Evolutionary conservation across 2,888 invertebrate species (phyloP).

Genomic region (Yponomeuta plumbellus): DNA sequence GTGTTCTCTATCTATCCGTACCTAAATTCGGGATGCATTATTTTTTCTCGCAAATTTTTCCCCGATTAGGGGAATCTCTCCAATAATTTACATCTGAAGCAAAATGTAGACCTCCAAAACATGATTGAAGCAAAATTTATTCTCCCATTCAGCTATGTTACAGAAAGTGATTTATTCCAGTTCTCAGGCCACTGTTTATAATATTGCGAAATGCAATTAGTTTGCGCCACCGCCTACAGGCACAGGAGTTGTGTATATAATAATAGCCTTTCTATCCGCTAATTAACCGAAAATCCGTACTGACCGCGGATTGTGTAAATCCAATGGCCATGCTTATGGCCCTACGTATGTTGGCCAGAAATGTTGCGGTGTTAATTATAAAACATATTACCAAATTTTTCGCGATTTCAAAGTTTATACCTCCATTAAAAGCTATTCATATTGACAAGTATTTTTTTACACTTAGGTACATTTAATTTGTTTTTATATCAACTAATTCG

Average conservation of each 20-base stretch:
- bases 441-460: no score
- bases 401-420: no score
- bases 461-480: no score
- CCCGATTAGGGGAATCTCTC: no score
- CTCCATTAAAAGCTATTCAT: no score
- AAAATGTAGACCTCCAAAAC: neutral
- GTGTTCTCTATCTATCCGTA: no score
- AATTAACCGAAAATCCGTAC: conserved; percentile 53
- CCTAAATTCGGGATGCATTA: no score
- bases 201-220: neutral
- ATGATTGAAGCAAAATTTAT: neutral
- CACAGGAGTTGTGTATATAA: neutral
- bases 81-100: no score
- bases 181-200: neutral
- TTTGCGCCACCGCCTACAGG: neutral
- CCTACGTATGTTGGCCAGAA: neutral
- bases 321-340: neutral
- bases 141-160: neutral
- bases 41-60: no score
- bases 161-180: neutral
- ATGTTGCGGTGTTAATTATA: no score
- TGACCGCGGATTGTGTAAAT: conserved; percentile 6
- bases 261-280: conserved; percentile 69
- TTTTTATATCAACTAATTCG: no score
- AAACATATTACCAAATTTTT: no score